phyloP scores from a whole-genome alignment of 2,797 vertebrate species.

The Hippopotamyrus pictus region DNA sequence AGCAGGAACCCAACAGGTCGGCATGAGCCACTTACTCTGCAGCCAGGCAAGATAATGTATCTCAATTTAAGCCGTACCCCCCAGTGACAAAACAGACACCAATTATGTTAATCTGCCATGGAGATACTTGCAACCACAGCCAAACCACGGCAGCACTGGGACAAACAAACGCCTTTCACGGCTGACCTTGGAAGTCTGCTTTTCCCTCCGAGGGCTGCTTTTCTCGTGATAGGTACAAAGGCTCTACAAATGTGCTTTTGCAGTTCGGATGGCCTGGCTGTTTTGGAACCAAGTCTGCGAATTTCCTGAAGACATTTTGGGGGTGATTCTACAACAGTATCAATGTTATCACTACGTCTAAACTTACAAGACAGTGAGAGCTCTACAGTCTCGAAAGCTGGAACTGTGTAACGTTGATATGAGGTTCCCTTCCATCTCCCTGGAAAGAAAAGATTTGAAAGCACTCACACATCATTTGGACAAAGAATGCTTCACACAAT shows the following conservation, averaged over 20 bases:
- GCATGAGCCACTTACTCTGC: background rate
- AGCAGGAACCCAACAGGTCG: background rate
- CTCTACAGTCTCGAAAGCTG: conserved; percentile 45
- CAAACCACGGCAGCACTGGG: background rate
- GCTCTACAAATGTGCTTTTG: background rate
- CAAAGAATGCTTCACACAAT: background rate
- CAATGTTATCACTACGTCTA: background rate
- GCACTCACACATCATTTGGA: background rate
- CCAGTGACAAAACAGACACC: background rate
- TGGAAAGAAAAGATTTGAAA: conserved; percentile 23
- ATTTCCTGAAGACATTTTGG: background rate
- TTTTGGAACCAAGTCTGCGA: background rate
- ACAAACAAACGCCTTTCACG: background rate
- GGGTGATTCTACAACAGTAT: background rate
- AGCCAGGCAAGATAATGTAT: background rate
- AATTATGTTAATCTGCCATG: background rate
- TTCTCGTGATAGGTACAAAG: background rate
- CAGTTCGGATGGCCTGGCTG: background rate
- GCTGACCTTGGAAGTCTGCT: background rate
- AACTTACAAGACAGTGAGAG: conserved; percentile 56
- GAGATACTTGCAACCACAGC: background rate
- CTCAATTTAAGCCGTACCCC: background rate
- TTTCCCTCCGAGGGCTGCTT: background rate
- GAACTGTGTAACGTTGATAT: conserved; percentile 37
- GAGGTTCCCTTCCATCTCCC: conserved; percentile 55